Evolutionary conservation across 2,113 vertebrate species (phyloP).

Genomic region (Lepidiolamprologus cunningtoni): DNA sequence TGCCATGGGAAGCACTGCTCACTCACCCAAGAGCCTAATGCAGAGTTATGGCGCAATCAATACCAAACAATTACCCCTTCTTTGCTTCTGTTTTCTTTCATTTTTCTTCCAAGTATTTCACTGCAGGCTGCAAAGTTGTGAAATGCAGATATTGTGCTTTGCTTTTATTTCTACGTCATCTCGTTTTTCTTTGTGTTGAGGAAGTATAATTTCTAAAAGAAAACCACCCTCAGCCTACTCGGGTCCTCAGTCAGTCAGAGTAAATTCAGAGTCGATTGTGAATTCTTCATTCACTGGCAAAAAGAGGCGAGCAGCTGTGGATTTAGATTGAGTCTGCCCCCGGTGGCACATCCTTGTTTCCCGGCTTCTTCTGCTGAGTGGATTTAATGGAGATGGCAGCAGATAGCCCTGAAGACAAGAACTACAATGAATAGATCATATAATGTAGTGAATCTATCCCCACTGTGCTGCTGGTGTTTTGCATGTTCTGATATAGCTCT

Average conservation of each 20-base stretch:
- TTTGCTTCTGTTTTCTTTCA: background rate
- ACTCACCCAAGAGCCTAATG: background rate
- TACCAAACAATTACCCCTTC: background rate
- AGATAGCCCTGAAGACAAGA: slow-evolving; percentile 19
- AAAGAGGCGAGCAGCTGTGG: slow-evolving; percentile 39
- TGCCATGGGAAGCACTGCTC: background rate
- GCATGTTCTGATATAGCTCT: background rate
- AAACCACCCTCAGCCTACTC: background rate
- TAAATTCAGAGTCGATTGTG: slow-evolving; percentile 14
- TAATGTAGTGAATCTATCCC: background rate
- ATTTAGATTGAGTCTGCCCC: slow-evolving; percentile 32
- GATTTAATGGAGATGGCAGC: slow-evolving; percentile 25
- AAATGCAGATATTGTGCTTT: background rate
- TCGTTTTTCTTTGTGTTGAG: background rate
- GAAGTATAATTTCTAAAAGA: background rate
- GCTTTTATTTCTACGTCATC: background rate
- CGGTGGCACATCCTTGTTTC: slow-evolving; percentile 19
- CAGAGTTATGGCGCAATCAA: background rate
- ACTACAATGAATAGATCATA: background rate
- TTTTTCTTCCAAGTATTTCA: background rate
- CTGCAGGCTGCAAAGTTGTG: background rate
- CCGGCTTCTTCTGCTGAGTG: slow-evolving; percentile 10
- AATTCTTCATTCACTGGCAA: slow-evolving; percentile 26
- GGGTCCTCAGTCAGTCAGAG: background rate
- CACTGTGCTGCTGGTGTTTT: background rate